Percentiles rank a stretch among this genome's conserved stretches.
Conservation (phyloP, 1,140 invertebrate species). For the Zaprionus nigranus region DNA sequence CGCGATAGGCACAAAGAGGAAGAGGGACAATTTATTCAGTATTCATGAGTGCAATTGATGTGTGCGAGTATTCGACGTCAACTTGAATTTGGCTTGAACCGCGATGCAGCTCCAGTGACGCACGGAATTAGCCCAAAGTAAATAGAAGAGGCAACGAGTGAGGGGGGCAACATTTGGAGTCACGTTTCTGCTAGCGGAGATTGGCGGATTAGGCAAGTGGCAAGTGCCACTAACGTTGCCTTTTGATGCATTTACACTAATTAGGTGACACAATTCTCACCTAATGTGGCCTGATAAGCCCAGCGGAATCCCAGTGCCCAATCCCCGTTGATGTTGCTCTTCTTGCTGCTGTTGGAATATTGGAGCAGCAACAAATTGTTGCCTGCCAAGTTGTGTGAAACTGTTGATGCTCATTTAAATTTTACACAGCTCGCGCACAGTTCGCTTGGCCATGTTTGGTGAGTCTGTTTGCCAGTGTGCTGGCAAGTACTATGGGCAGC, state of each 20-base stretch:
- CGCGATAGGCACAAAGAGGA: neutral
- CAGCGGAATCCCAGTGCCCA: slow-evolving; percentile 46
- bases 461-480: slow-evolving; percentile 36
- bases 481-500: slow-evolving; percentile 23
- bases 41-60: slow-evolving; percentile 7
- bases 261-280: slow-evolving; percentile 84
- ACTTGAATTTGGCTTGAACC: slow-evolving; percentile 47
- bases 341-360: slow-evolving; percentile 38
- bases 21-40: neutral
- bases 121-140: slow-evolving; percentile 42
- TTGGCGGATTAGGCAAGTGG: slow-evolving; percentile 65
- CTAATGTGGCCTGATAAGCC: slow-evolving; percentile 81
- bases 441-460: slow-evolving; percentile 74
- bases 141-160: slow-evolving; percentile 12
- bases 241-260: slow-evolving; percentile 83
- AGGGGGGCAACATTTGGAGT: slow-evolving; percentile 32
- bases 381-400: slow-evolving; percentile 55
- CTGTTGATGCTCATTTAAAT: slow-evolving; percentile 75
- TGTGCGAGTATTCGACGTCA: slow-evolving; percentile 29
- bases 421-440: slow-evolving; percentile 68
- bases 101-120: slow-evolving; percentile 48
- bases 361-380: slow-evolving; percentile 66
- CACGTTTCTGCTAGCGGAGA: slow-evolving; percentile 72
- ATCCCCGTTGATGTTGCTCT: slow-evolving; percentile 33
- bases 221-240: slow-evolving; percentile 36